Evolutionary conservation across 2,888 invertebrate genomes (phyloP), one percentile per base, ranked within the genome.

Genomic region (Aporophyla nigra): DNA sequence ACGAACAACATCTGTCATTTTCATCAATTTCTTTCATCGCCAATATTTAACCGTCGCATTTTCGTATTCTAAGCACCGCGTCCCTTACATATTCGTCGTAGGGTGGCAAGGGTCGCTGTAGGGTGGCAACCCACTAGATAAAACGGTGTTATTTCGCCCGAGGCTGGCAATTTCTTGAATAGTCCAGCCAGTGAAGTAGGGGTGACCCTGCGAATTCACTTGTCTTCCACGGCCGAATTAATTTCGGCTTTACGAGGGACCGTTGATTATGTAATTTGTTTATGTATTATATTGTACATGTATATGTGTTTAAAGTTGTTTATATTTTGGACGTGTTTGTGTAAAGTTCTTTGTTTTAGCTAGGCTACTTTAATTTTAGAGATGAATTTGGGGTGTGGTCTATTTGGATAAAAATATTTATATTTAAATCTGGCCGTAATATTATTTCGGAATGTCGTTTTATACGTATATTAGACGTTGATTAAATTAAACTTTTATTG

Each of bases 91-190:
- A 88, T 90, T 88, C 82, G 76, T 80, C 80, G 87, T 68, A 82
- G 90, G 91, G 89, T 85, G 73, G 89, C 86, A 84, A 88, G 88
- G 89, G 88, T 80, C 74, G 86, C 84, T 77, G 80, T 85, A 83
- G 90, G 90, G 88, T 84, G 88, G 90, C 83, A 89, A 88, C 88
- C 89, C 88, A 86, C 88, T 90, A 92, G 92, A 91, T 92, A 92
- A 93, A 92, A 91, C 90, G 88, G 88, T 87, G 92, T 89, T 90
- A 91, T 92, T 93, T 89, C 88, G 89, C 89, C 86, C 87, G 87
- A 88, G 91, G 90, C 87, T 87, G 90, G 92, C 93, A 93, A 93
- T 94, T 94, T 94, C 94, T 95, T 95, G 92, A 94, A 93, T 93
- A 91, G 93, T 90, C 88, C 85, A 85, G 89, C 87, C 87, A 87